Conservation (phyloP, 2,113 vertebrate genomes). For the Callionymus lyra region DNA sequence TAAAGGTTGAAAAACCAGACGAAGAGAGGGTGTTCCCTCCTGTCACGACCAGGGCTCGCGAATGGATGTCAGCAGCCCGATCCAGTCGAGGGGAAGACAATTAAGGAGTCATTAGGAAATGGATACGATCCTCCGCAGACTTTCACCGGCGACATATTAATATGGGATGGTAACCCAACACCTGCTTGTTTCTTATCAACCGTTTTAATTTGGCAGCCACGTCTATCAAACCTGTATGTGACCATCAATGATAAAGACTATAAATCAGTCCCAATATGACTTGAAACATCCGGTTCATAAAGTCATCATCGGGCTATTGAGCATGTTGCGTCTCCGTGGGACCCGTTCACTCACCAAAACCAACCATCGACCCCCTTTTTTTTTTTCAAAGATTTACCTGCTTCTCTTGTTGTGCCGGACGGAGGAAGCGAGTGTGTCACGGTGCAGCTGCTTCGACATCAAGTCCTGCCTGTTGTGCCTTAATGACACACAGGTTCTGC, state of each 20-base stretch:
- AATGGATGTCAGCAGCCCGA: slow-evolving; percentile 46
- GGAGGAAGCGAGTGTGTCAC: slow-evolving; percentile 11
- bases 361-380: too few relatives aligned
- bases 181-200: slow-evolving; percentile 19
- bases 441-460: slow-evolving; percentile 29
- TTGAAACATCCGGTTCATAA: too few relatives aligned
- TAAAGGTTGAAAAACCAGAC: slow-evolving; percentile 32
- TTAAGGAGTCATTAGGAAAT: slow-evolving; percentile 54
- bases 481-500: slow-evolving; percentile 52
- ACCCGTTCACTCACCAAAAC: too few relatives aligned
- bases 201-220: not conserved
- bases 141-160: slow-evolving; percentile 31
- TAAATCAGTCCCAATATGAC: too few relatives aligned
- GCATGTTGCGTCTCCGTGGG: too few relatives aligned
- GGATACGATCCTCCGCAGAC: slow-evolving; percentile 31
- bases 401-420: slow-evolving; percentile 16
- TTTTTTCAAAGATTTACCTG: slow-evolving; percentile 15
- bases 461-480: slow-evolving; percentile 39
- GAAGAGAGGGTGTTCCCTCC: slow-evolving; percentile 49
- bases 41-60: slow-evolving; percentile 49
- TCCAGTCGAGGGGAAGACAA: slow-evolving; percentile 38
- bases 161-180: slow-evolving; percentile 32
- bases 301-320: too few relatives aligned
- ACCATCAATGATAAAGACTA: too few relatives aligned
- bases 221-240: too few relatives aligned